Base-by-base conservation (phyloP, 2,797 vertebrate species). In the Typhlichthys eigenmanni region DNA sequence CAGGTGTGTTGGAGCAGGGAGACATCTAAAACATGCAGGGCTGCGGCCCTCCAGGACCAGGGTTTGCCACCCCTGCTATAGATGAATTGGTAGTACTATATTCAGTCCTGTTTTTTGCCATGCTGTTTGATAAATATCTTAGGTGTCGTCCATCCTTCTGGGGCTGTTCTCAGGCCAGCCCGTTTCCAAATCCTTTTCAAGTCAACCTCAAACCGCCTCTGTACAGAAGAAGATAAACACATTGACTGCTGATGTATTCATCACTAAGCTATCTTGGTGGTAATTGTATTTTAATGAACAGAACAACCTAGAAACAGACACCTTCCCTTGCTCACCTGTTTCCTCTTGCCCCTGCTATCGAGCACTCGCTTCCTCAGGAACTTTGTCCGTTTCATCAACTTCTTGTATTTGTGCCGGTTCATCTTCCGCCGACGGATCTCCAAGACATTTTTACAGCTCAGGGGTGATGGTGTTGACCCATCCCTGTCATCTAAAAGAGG, bases 401-500 rank as follows among this genome's bases (percentile, higher is more conserved):
- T 99, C 66, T 79, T 95, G 87, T 93, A 97, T 72, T 98, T 96
- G 83, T 99, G 97, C 1, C 81, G 89, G 82, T 98, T 99, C 91
- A 98, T 98, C 32, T 94, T 98, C 62, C 95, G 89, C 14, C 96
- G 91, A n/a, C 97, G 90, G 70, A 96, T 98, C 91, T 97, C 78
- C 60, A 99, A 72, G 1, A 98, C 92, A 0, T 95, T 98, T 83
- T 93, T 97, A 76, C 96, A 98, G 8, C 49, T 68, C 2, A 93
- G 73, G 0, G 93, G 92, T 1, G 91, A 0, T 19, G 17, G 19
- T 0, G 0, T 19, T 1, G 4, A 50, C 0, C n/a, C 55, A 1
- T 78, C 73, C 0, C 69, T 67, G 0, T 89, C 89, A 49, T 90
- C 91, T 66, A 88, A 24, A 16, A 85, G 45, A 0, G 91, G 82